phyloP scores from a whole-genome alignment of 2,888 invertebrate species.

The Melinaea marsaeus region DNA sequence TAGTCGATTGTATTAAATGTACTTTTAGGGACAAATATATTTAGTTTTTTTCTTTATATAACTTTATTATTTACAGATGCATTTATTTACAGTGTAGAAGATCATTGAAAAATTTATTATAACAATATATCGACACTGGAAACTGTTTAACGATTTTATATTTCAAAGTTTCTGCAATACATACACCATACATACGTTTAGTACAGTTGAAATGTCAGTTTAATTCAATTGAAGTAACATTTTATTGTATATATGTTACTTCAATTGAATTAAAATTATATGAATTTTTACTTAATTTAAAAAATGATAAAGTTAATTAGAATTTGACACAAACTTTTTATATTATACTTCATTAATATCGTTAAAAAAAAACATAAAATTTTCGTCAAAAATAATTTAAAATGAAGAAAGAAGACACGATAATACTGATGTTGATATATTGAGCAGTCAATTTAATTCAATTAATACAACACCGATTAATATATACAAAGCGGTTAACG shows the following conservation, averaged over 20 bases:
- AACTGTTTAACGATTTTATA: not conserved
- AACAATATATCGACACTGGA: slow-evolving; percentile 1
- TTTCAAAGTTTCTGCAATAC: not conserved
- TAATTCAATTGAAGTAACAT: too few species aligned
- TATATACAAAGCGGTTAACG: not conserved
- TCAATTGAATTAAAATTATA: too few species aligned
- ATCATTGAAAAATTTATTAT: not conserved
- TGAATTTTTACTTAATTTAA: too few species aligned
- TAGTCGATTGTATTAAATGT: not conserved
- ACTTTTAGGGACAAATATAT: not conserved
- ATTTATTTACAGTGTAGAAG: not conserved
- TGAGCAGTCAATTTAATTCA: slow-evolving; percentile 24
- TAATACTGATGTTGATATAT: slow-evolving; percentile 26
- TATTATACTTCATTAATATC: too few species aligned
- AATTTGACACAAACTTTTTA: too few species aligned
- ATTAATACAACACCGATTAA: slow-evolving; percentile 9
- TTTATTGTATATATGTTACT: too few species aligned
- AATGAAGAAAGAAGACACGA: not conserved
- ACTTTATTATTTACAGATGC: slow-evolving; percentile 1
- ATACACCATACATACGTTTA: not conserved
- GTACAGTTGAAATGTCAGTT: too few species aligned
- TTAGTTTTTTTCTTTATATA: not conserved
- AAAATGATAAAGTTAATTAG: too few species aligned
- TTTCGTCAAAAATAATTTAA: too few species aligned
- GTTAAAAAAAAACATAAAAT: too few species aligned